A percentile compares a stretch with the other conserved stretches of the same genome.
Evolutionary conservation across 2,797 vertebrate species (phyloP).

Genomic region (Eurystomus glaucurus): DNA sequence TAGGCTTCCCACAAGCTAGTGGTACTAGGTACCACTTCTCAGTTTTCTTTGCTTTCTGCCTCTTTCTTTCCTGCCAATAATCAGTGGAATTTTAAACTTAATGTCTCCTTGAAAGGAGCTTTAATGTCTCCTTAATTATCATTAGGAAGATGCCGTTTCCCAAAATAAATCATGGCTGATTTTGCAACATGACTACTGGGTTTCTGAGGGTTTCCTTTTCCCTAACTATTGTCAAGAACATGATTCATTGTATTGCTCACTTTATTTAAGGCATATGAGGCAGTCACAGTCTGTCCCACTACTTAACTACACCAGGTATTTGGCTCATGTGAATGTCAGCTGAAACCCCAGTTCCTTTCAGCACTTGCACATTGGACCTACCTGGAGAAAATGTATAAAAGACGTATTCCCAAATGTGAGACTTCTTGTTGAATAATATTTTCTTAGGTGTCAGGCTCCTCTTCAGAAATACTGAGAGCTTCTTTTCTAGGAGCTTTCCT

Average conservation of each 20-base stretch:
- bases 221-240: slow-evolving; percentile 7
- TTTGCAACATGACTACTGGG: not conserved
- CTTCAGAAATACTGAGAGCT: not conserved
- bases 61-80: not conserved
- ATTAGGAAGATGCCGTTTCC: not conserved
- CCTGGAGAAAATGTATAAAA: not conserved
- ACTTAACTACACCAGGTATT: not conserved
- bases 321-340: not conserved
- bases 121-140: not conserved
- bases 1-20: not conserved
- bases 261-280: not conserved
- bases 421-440: not conserved
- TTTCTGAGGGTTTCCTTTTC: slow-evolving; percentile 26
- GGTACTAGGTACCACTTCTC: not conserved
- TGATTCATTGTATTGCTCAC: slow-evolving; percentile 1
- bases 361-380: not conserved
- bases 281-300: not conserved
- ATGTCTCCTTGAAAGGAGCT: not conserved
- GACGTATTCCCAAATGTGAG: not conserved
- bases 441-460: not conserved
- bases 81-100: not conserved
- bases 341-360: not conserved
- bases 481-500: not conserved
- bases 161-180: not conserved
- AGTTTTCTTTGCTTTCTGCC: not conserved